Evolutionary conservation across 2,888 invertebrate genomes (phyloP).

Genomic region (Oscheius sp.): DNA sequence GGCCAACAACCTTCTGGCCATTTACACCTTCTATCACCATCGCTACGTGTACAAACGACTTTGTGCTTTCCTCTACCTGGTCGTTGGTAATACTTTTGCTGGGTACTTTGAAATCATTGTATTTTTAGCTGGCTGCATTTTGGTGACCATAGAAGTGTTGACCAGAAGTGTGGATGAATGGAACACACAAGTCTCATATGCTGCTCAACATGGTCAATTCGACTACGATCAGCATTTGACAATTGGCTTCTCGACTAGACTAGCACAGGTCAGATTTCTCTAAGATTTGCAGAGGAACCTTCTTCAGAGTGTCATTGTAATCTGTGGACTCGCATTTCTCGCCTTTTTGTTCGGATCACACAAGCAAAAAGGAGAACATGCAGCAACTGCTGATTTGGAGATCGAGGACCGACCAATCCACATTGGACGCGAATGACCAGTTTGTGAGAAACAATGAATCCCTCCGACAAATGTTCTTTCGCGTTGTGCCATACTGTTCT

Average conservation of each 20-base stretch:
- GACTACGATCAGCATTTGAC: conserved; percentile 60
- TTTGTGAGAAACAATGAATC: neutral
- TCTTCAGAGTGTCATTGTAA: conserved; percentile 47
- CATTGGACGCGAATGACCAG: conserved; percentile 51
- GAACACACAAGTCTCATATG: conserved; percentile 62
- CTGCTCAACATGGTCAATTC: conserved; percentile 54
- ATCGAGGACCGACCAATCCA: conserved; percentile 70
- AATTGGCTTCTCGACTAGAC: conserved; percentile 52
- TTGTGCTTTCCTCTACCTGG: conserved; percentile 62
- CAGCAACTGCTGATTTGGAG: conserved; percentile 71
- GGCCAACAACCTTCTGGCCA: conserved; percentile 64
- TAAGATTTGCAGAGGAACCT: neutral
- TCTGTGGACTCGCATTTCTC: conserved; percentile 59
- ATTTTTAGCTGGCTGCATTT: conserved; percentile 62
- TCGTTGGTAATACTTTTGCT: conserved; percentile 61
- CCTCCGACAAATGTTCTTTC: neutral
- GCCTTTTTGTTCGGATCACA: conserved; percentile 63
- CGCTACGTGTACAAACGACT: conserved; percentile 71
- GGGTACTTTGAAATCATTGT: neutral
- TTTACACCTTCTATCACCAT: conserved; percentile 71
- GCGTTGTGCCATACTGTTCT: conserved; percentile 23
- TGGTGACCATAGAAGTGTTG: conserved; percentile 67
- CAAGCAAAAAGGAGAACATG: conserved; percentile 70
- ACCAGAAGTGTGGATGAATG: conserved; percentile 69
- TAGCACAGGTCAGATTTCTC: conserved; percentile 37